Base-by-base conservation (phyloP, 2,113 vertebrate species). In the Morone saxatilis region DNA sequence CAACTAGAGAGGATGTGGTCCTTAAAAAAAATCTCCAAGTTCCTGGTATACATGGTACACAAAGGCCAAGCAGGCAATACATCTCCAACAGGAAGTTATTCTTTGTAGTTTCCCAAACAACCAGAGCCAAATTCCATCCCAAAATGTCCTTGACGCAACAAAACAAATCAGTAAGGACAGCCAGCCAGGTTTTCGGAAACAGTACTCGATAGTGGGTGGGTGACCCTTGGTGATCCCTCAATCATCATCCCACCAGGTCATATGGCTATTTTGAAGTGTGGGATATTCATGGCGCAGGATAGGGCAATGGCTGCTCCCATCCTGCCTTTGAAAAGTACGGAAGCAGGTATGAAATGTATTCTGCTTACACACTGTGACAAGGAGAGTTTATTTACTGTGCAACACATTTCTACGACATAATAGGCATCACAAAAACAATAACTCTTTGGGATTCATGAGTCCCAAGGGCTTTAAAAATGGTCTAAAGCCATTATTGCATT, bases 321-420 rank as follows among this genome's bases (percentile, higher is more conserved):
- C 94, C 94, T 95, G 94, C 88, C 81, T 90, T 94, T 94, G 83
- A 92, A 91, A 92, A 87, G 25, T 47, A 84, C 88, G 94, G 94
- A 94, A 93, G 79, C 69, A 63, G 53, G 73, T 83, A 81, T 75
- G 51, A 85, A 90, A 86, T 80, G 22, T 78, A 77, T 20, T 67
- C 66, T 19, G 80, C 10, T 19, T 65, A 66, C 78, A 85, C 25
- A 10, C 75, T 72, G 80, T 71, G 78, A 67, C 54, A 81, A 90
- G 53, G 56, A 54, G 6, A 14, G 17, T 72, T 71, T 81, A 83
- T 88, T 86, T 90, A 87, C 53, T n/a, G 50, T n/a, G 62, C 66
- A 69, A 14, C 62, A 70, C 60, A 0, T 0, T 73, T 77, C 25
- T 48, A 2, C 80, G 40, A 75, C 73, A 83, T 67, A 78, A 82